Base-by-base conservation (phyloP, 2,113 vertebrate species). In the Periophthalmodon schlosseri region DNA sequence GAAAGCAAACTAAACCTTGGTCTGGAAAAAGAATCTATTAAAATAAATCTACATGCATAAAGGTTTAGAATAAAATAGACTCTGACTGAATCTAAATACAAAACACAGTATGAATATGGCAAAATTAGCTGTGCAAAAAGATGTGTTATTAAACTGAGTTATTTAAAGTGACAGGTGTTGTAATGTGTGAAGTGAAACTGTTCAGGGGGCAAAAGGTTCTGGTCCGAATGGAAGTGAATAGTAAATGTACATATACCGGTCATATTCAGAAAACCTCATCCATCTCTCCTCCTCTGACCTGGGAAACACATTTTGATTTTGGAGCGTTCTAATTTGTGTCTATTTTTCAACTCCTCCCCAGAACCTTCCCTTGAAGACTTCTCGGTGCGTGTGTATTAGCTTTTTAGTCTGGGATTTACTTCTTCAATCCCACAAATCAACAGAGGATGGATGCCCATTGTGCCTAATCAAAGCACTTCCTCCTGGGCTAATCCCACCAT, bases 381-480 rank as follows among this genome's bases (percentile, higher is more conserved):
- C 84, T 81, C 75, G 84, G 79, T 91, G 86, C 89, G 78, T 91
- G 85, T 89, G 77, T 85, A 90, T 90, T 75, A 75, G 87, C 87
- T 88, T 89, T 88, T 60, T 91, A 91, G 86, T 91, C 80, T 79
- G 88, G 88, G 91, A 93, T 92, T 94, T 92, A 81, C 90, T 86
- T 92, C 80, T 78, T 80, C 89, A 93, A 93, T 93, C 91, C 91
- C 87, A 90, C 86, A 90, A 91, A 94, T 93, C 92, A 94, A 92
- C 93, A 92, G 89, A 93, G 91, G 92, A 92, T 92, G 91, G 91
- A 92, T 93, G 86, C 87, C 90, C 88, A 93, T 94, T 94, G 93
- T 93, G 85, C 83, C 87, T 90, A 92, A 93, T 93, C 92, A 93
- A 93, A 93, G 89, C 89, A 89, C 91, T 93, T 93, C 92, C 92